A percentile compares a stretch with the other conserved stretches of the same genome.
These are phyloP conservation scores for Pilophorus perplexus DNA, from an alignment of 2,888 invertebrate genomes.

Conservation along the genomic window DNA sequence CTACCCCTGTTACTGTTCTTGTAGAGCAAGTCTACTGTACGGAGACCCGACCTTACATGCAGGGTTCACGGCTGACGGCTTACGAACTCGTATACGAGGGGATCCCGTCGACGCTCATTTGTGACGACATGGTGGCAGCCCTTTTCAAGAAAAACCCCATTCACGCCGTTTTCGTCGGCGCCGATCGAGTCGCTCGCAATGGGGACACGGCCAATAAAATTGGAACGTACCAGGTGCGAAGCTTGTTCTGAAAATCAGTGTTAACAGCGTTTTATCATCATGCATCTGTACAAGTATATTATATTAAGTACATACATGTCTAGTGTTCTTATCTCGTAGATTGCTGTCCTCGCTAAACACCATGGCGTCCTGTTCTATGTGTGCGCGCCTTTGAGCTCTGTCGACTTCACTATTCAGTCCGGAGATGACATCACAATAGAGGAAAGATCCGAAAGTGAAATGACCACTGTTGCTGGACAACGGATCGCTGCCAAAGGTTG, in stretches of 20 bases:
- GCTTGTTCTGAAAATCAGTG: neutral
- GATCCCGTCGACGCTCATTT: conserved; percentile 87
- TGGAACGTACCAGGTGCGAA: conserved; percentile 78
- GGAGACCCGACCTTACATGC: conserved; percentile 97
- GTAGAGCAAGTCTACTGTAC: conserved; percentile 89
- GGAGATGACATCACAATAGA: conserved; percentile 92
- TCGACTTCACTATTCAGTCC: conserved; percentile 73
- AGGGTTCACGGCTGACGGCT: conserved; percentile 92
- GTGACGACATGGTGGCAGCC: conserved; percentile 93
- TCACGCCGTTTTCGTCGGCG: conserved; percentile 93
- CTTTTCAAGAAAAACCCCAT: conserved; percentile 81
- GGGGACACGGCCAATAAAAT: conserved; percentile 99
- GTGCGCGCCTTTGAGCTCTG: conserved; percentile 88
- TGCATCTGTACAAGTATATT: neutral
- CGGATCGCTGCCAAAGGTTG: conserved; percentile 83
- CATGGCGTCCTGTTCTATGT: conserved; percentile 93
- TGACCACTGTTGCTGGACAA: conserved; percentile 84
- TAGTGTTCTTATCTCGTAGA: conserved; percentile 53
- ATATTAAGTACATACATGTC: neutral
- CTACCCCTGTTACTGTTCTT: too few species aligned
- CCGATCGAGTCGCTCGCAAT: conserved; percentile 91
- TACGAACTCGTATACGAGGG: conserved; percentile 90
- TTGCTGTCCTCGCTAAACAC: conserved; percentile 86
- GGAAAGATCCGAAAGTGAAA: conserved; percentile 84
- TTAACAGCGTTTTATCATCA: too few species aligned